These are phyloP conservation scores for Euglossa dilemma DNA, from an alignment of 1,140 invertebrate species.

Conservation along the genomic window DNA sequence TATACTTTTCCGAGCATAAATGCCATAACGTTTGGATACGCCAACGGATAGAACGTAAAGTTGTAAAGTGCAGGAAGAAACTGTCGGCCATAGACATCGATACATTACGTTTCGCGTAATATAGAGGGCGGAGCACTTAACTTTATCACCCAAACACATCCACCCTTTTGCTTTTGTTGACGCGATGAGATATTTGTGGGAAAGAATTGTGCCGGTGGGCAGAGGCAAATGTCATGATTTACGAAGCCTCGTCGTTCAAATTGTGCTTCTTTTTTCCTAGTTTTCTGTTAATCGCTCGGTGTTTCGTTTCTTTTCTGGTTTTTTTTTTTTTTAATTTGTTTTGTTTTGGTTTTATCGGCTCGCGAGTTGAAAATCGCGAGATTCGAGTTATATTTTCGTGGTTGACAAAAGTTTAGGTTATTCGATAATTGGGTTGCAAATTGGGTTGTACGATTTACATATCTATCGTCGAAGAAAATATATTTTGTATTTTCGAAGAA, in stretches of 20 bases:
- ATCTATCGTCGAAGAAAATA: too few relatives aligned
- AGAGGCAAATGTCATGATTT: conserved; percentile 1
- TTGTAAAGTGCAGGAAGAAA: conserved; percentile 13
- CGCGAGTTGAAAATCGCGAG: too few relatives aligned
- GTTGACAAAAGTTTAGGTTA: too few relatives aligned
- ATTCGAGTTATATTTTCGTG: too few relatives aligned
- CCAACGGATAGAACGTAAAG: background rate
- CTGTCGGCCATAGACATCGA: background rate
- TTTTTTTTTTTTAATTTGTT: too few relatives aligned
- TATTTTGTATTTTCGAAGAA: too few relatives aligned
- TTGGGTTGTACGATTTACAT: too few relatives aligned
- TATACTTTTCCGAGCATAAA: conserved; percentile 31
- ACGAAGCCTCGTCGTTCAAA: conserved; percentile 1
- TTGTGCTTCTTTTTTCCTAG: background rate
- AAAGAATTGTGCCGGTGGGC: background rate
- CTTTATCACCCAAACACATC: background rate
- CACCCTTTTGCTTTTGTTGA: background rate
- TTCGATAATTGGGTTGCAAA: too few relatives aligned
- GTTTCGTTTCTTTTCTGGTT: too few relatives aligned
- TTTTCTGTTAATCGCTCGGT: too few relatives aligned
- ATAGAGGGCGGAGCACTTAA: background rate
- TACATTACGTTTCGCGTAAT: conserved; percentile 10
- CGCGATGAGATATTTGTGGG: background rate
- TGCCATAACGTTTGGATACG: background rate
- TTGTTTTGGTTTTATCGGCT: too few relatives aligned